Evolutionary conservation across 2,888 invertebrate species (phyloP), one percentile per base, ranked within the genome.

Genomic region (Drosophila anomalata): DNA sequence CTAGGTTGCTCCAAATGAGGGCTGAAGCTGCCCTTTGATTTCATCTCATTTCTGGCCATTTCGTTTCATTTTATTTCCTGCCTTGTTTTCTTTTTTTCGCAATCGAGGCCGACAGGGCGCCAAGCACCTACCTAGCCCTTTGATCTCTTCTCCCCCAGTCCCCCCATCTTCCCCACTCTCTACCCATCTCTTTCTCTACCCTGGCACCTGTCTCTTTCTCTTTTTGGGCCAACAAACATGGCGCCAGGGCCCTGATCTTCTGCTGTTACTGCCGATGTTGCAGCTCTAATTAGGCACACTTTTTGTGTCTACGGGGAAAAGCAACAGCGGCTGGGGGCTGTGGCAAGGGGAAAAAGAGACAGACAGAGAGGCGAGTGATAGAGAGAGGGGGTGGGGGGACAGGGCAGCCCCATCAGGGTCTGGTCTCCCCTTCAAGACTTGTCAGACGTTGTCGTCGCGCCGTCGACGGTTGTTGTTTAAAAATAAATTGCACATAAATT

Each of bases 401-500:
- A 17, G 17, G 14, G 20, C 17, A 26, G 24, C 29, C 22, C 78
- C 78, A 76, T 80, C 83, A 82, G 73, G 53, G 63, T 46, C 77
- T 65, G 42, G 42, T 61, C 63, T 59, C 52, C 72, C 65, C 75
- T 46, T 63, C 73, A 42, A 42, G 67, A 54, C 69, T 66, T 75
- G 73, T 75, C 60, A 61, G 51, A 47, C 57, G 48, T 44, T 56
- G 60, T 58, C 72, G 72, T 66, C 63, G 65, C 63, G 72, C 59
- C 57, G 63, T 74, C 73, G 66, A 65, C 63, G 66, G 63, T 65
- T 65, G 68, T 59, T 76, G 65, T 83, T 78, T 87, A 81, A 84
- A 86, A 84, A 88, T 88, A 88, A 85, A 88, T 83, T 79, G 81
- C 78, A 76, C 78, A 86, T 86, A 78, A 83, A 81, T 84, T 81